These are phyloP conservation scores for Aegithalos caudatus DNA, from an alignment of 2,113 vertebrate genomes.

Conservation along the genomic window DNA sequence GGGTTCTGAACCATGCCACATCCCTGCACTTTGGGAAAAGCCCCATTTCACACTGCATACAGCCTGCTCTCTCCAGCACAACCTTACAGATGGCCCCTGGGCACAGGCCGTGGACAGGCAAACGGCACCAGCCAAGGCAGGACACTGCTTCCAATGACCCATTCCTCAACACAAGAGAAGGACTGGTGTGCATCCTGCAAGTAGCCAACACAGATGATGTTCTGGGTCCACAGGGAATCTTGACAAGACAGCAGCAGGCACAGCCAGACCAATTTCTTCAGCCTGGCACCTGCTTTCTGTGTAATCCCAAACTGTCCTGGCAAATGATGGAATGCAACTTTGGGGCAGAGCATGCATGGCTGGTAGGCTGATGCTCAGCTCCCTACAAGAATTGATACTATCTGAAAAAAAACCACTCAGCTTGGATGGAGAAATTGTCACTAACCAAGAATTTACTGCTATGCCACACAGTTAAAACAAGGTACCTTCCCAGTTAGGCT, in stretches of 20 bases:
- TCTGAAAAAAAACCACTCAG: background rate
- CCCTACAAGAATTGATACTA: background rate
- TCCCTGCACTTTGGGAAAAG: background rate
- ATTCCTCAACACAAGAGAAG: background rate
- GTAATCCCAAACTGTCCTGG: background rate
- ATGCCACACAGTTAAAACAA: background rate
- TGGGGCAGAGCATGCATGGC: background rate
- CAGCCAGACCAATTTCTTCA: background rate
- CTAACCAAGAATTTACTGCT: background rate
- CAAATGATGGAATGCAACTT: background rate
- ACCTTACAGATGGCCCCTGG: background rate
- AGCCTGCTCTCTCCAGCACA: background rate
- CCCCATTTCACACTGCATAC: background rate
- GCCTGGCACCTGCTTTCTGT: background rate
- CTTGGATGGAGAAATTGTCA: background rate
- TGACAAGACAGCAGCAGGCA: background rate
- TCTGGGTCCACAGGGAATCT: background rate
- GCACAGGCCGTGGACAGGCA: background rate
- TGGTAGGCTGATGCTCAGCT: background rate
- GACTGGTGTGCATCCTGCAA: background rate
- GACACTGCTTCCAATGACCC: background rate
- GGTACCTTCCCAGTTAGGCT: background rate
- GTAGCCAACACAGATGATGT: background rate
- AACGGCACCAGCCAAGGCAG: background rate
- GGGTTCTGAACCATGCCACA: background rate